Evolutionary conservation across 1,140 invertebrate genomes (phyloP), one percentile per base, ranked within the genome.

Genomic region (Trichomalopsis sarcophagae): DNA sequence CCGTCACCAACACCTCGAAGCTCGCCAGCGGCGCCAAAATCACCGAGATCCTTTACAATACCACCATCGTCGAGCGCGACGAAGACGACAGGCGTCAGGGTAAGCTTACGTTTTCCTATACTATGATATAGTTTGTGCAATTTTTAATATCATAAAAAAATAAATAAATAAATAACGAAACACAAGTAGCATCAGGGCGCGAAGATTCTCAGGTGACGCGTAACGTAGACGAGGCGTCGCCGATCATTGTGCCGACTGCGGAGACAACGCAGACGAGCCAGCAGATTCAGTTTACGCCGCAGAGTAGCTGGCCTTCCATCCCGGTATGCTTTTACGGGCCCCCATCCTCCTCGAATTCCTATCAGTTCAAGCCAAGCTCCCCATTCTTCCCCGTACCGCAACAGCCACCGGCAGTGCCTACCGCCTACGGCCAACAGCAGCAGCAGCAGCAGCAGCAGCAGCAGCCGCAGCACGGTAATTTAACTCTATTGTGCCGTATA

Each of bases 261-360:
- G 86, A 86, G 73, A 86, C 71, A 21, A 76, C 78, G 7, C 83
- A 86, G 74, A 76, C 81, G 30, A 86, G 81, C 76, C 86, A 87
- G 73, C 84, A 86, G 78, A 82, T 86, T 71, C 77, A 79, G 44
- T 84, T 86, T 77, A 87, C 84, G 17, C 86, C 86, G 7, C 81
- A 86, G 36, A 80, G 33, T 76, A 84, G 55, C 30, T 71, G 36
- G 62, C 55, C 84, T 0, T 47, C 81, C 4, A 75, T 85, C 66
- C 86, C 84, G 7, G 44, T 87, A 13, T 87, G 84, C 77, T 85
- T 86, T 76, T 86, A 86, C 77, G 84, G 23, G 23, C 81, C 81
- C 30, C 76, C 81, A 73, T 81, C 79, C 9, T 44, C 73, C 7
- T 44, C 73, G 27, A 81, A 81, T 76, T 81, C 40, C 55, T 80